Conservation (phyloP, 2,797 vertebrate species). For the Myotis planiceps region DNA sequence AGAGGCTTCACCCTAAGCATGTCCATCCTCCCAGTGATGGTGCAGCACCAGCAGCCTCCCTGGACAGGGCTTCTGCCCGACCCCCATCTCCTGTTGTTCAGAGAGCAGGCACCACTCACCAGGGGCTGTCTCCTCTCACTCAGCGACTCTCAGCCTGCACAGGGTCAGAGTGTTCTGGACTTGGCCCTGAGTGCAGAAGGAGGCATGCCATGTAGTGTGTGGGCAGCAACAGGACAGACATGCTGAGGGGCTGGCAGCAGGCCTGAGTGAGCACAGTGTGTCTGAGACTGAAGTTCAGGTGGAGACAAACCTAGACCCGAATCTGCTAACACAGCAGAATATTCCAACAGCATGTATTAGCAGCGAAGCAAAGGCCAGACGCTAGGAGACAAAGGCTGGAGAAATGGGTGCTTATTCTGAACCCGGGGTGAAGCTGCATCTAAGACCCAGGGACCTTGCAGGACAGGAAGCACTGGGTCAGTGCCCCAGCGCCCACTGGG, state of each 20-base stretch:
- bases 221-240: neutral
- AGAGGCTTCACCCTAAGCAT: neutral
- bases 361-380: neutral
- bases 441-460: neutral
- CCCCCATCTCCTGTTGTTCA: too few species aligned
- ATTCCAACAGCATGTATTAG: accelerated
- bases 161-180: too few species aligned
- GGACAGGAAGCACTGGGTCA: neutral
- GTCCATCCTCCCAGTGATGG: too few species aligned
- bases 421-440: neutral
- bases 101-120: neutral
- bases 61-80: neutral
- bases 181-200: too few species aligned
- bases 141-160: neutral
- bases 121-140: neutral
- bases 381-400: too few species aligned
- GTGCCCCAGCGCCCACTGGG: accelerated
- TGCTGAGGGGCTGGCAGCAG: too few species aligned
- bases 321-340: neutral
- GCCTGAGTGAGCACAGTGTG: accelerated
- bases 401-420: neutral
- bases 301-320: too few species aligned
- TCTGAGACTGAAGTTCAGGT: neutral
- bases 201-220: accelerated
- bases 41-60: neutral